Conservation (phyloP, 2,888 invertebrate species). For the Meghimatium bilineatum region DNA sequence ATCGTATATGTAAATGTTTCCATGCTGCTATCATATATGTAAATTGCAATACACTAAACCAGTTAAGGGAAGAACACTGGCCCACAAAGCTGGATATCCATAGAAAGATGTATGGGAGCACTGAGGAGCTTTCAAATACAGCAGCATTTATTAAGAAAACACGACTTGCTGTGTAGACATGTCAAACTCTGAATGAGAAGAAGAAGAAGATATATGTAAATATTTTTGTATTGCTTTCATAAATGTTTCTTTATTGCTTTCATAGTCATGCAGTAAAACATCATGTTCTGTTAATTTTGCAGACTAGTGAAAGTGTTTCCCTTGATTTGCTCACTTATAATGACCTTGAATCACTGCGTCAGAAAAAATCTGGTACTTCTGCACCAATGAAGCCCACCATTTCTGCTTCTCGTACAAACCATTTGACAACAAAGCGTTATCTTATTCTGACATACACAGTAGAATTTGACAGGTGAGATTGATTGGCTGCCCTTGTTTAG, state of each 20-base stretch:
- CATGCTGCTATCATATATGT: too few relatives aligned
- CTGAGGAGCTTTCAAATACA: too few relatives aligned
- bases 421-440: constrained; percentile 73
- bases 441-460: constrained; percentile 77
- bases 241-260: neutral
- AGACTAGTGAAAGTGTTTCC: constrained; percentile 74
- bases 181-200: too few relatives aligned
- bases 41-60: too few relatives aligned
- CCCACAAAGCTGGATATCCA: too few relatives aligned
- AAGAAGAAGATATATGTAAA: too few relatives aligned
- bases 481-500: neutral
- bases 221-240: neutral
- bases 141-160: too few relatives aligned
- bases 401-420: constrained; percentile 59
- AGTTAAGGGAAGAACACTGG: too few relatives aligned
- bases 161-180: too few relatives aligned
- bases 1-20: too few relatives aligned
- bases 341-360: constrained; percentile 74
- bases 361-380: constrained; percentile 67
- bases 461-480: constrained; percentile 72
- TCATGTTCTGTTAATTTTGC: neutral
- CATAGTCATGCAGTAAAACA: too few relatives aligned
- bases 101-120: too few relatives aligned
- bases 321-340: constrained; percentile 75
- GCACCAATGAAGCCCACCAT: constrained; percentile 55